phyloP scores from a whole-genome alignment of 2,888 invertebrate species.

The Osmoderma eremita region DNA sequence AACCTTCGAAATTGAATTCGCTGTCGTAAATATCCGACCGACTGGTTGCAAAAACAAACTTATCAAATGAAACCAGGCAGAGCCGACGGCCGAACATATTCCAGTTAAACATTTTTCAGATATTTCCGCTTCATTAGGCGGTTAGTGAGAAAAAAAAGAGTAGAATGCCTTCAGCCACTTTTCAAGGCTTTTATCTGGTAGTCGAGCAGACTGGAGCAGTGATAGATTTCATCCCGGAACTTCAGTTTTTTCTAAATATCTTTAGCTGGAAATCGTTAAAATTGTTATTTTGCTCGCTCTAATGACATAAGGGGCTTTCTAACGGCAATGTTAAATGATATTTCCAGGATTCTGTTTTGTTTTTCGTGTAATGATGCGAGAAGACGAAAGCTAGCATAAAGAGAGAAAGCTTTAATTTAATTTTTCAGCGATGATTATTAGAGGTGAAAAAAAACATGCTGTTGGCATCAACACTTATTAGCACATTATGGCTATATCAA shows the following conservation, averaged over 20 bases:
- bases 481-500: too few species aligned
- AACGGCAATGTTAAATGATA: too few species aligned
- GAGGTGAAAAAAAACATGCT: too few species aligned
- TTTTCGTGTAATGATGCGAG: too few species aligned
- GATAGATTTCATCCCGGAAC: conserved; percentile 38
- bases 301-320: conserved; percentile 10
- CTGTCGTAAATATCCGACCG: conserved; percentile 5
- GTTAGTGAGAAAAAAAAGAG: conserved; percentile 35
- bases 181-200: conserved; percentile 40
- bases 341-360: too few species aligned
- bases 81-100: conserved; percentile 29
- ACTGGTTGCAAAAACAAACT: conserved; percentile 27
- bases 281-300: conserved; percentile 2
- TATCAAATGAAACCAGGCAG: conserved; percentile 27
- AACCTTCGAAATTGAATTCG: conserved; percentile 29
- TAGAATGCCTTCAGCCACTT: conserved; percentile 38
- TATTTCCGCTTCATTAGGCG: conserved; percentile 41
- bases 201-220: conserved; percentile 38
- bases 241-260: conserved; percentile 22
- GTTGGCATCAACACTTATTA: too few species aligned
- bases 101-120: conserved; percentile 40
- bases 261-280: conserved; percentile 28
- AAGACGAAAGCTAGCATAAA: too few species aligned
- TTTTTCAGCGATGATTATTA: too few species aligned
- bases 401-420: too few species aligned